phyloP scores from a whole-genome alignment of 1,140 invertebrate genomes.

The Bombus vancouverensis region DNA sequence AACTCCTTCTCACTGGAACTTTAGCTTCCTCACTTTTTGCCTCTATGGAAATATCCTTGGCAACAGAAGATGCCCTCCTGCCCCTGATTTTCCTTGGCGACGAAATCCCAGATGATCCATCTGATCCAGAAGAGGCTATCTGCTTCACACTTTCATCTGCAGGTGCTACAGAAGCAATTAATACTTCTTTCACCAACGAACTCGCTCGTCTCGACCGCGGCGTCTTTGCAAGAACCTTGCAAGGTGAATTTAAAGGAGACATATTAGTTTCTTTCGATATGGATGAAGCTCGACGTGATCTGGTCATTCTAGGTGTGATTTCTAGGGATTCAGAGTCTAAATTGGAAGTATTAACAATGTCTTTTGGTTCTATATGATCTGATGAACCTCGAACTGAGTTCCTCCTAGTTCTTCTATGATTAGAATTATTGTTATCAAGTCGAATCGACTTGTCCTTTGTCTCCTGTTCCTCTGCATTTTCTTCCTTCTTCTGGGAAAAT shows the following conservation, averaged over 20 bases:
- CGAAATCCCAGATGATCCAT: background rate
- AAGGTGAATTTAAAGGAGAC: background rate
- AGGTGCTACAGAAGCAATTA: slow-evolving; percentile 12
- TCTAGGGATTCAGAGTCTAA: background rate
- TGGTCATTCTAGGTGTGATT: slow-evolving; percentile 49
- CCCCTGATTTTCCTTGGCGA: slow-evolving; percentile 4
- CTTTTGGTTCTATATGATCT: background rate
- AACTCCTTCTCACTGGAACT: slow-evolving; percentile 41
- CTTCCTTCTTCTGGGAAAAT: background rate
- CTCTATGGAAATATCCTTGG: slow-evolving; percentile 33
- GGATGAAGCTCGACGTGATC: slow-evolving; percentile 63
- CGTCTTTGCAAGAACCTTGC: background rate
- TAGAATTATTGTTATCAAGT: slow-evolving; percentile 32
- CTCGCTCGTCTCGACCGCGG: slow-evolving; percentile 44
- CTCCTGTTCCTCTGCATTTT: background rate
- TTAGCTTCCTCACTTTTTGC: slow-evolving; percentile 25
- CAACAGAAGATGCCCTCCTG: slow-evolving; percentile 14
- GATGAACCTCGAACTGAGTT: background rate
- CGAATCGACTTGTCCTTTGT: background rate
- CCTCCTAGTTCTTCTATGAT: background rate
- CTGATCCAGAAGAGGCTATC: background rate
- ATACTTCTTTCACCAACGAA: slow-evolving; percentile 52
- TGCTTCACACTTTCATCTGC: slow-evolving; percentile 12
- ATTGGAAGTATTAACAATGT: background rate
- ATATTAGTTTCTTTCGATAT: slow-evolving; percentile 33